A percentile compares a stretch with the other conserved stretches of the same genome.
phyloP scores from a whole-genome alignment of 1,140 invertebrate species.

The Oryzaephilus surinamensis region DNA sequence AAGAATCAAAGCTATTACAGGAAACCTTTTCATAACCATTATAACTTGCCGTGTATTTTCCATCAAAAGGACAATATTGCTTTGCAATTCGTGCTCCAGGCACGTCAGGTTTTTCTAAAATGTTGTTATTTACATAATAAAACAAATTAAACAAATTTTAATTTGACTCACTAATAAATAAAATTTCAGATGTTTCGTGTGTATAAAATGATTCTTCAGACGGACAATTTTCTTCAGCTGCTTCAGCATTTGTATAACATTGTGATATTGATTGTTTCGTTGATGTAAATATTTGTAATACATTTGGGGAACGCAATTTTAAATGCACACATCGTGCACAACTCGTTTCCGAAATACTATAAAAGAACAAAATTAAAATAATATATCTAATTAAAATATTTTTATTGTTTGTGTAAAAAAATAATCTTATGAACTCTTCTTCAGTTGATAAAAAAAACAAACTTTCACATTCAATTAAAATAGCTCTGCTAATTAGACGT shows the following conservation, averaged over 20 bases:
- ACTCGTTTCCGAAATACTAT: constrained; percentile 39
- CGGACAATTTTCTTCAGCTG: constrained; percentile 49
- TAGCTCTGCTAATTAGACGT: too few species aligned
- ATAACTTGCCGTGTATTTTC: constrained; percentile 52
- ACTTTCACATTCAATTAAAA: too few species aligned
- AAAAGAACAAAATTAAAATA: constrained; percentile 6
- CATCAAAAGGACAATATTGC: constrained; percentile 56
- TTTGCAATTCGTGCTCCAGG: constrained; percentile 39
- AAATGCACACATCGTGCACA: constrained; percentile 55
- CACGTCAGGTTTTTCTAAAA: constrained; percentile 43
- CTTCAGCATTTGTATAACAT: constrained; percentile 52
- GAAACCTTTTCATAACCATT: constrained; percentile 46
- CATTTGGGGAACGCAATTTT: constrained; percentile 47
- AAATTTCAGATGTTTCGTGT: constrained; percentile 38
- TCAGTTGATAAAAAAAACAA: too few species aligned
- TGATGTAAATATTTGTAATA: constrained; percentile 53
- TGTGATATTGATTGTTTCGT: constrained; percentile 41
- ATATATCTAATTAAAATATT: too few species aligned
- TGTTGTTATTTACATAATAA: too few species aligned
- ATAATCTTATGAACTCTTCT: too few species aligned
- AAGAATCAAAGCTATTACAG: too few species aligned
- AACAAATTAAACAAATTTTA: background rate
- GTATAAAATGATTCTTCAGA: constrained; percentile 37
- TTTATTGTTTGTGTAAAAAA: too few species aligned
- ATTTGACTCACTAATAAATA: constrained; percentile 42